Evolutionary conservation across 2,888 invertebrate species (phyloP).

Genomic region (Lithophane ornitopus): DNA sequence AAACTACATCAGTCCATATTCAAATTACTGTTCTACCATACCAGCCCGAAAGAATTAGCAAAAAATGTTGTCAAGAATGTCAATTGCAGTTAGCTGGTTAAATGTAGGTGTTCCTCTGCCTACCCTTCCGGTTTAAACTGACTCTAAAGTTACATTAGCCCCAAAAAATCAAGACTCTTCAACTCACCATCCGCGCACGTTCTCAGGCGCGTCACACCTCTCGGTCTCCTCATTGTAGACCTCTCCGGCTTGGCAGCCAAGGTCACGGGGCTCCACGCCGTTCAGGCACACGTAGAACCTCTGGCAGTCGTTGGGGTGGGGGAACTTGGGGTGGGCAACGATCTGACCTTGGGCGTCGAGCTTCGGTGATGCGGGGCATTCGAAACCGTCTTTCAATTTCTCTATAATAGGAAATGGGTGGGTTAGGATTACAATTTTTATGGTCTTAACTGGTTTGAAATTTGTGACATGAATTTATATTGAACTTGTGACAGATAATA

Average conservation of each 20-base stretch:
- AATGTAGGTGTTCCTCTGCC: too few species aligned
- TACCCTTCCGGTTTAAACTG: too few species aligned
- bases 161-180: too few species aligned
- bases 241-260: conserved; percentile 96
- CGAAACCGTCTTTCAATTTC: conserved; percentile 95
- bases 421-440: conserved; percentile 8
- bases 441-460: background rate
- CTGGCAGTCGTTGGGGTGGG: conserved; percentile 97
- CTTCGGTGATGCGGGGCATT: conserved; percentile 94
- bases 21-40: too few species aligned
- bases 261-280: conserved; percentile 96
- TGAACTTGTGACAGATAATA: background rate
- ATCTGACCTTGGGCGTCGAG: conserved; percentile 93
- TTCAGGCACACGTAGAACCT: conserved; percentile 97
- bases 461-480: too few species aligned
- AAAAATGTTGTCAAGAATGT: too few species aligned
- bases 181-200: conserved; percentile 96
- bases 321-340: conserved; percentile 95
- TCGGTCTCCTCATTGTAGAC: conserved; percentile 97
- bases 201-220: conserved; percentile 97
- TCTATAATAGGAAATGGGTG: conserved; percentile 85
- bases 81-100: too few species aligned
- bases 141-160: too few species aligned
- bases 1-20: background rate
- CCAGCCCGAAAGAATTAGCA: too few species aligned